A percentile compares a stretch with the other conserved stretches of the same genome.
phyloP scores from a whole-genome alignment of 92 coral and sea anemone species.

The Parazoanthus atlanticus region DNA sequence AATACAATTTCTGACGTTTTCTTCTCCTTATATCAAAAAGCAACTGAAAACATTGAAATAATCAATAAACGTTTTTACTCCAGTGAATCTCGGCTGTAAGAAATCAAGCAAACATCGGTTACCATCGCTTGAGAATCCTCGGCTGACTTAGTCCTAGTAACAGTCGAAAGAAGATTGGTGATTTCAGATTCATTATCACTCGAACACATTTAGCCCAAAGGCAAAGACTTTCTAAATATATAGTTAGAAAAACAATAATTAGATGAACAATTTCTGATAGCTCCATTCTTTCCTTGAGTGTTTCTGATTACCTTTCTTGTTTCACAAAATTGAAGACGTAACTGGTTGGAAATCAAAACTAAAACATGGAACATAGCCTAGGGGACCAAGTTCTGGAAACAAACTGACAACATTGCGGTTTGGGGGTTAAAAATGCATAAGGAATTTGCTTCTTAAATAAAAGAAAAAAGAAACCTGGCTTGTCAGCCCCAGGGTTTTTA shows the following conservation, averaged over 20 bases:
- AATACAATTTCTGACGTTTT: background rate
- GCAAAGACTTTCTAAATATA: background rate
- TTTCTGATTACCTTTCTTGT: no score
- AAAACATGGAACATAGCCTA: background rate
- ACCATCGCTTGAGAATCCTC: no score
- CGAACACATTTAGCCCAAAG: background rate
- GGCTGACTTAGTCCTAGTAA: background rate
- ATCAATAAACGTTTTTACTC: background rate
- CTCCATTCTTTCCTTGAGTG: no score
- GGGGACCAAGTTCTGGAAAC: background rate
- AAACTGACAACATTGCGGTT: background rate
- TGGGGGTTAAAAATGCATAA: background rate
- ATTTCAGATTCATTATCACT: background rate
- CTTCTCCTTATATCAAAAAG: no score
- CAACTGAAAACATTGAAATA: background rate
- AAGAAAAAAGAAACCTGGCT: background rate
- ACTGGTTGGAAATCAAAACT: no score
- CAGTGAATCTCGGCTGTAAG: background rate
- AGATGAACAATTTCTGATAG: background rate
- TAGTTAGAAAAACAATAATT: background rate
- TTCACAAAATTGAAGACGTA: no score
- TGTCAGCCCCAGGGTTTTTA: background rate
- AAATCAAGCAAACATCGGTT: background rate
- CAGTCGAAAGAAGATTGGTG: background rate
- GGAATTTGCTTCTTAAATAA: no score